Evolutionary conservation across 2,113 vertebrate species (phyloP).

Genomic region (Myrmecobius fasciatus): DNA sequence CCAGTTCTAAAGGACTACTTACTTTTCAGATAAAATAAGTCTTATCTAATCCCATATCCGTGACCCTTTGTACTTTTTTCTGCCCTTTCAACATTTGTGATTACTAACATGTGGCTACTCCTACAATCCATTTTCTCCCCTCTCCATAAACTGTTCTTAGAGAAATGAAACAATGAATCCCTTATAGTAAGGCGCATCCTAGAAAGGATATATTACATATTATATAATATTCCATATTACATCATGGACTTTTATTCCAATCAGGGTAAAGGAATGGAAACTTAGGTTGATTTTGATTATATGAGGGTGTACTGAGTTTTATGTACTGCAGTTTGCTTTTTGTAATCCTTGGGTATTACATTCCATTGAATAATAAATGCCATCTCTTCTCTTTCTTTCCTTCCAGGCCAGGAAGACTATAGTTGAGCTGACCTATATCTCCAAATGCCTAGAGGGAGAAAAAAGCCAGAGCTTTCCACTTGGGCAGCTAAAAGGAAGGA

Average conservation of each 20-base stretch:
- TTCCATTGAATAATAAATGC: constrained; percentile 42
- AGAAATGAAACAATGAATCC: neutral
- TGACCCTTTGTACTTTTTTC: constrained; percentile 77
- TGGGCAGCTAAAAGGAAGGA: constrained; percentile 14
- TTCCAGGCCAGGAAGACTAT: constrained; percentile 12
- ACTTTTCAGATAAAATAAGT: constrained; percentile 36
- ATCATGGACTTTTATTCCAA: constrained; percentile 25
- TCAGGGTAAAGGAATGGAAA: constrained; percentile 45
- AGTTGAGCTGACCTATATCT: constrained; percentile 46
- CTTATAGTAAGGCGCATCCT: constrained; percentile 48
- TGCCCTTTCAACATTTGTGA: constrained; percentile 53
- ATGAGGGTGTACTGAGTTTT: constrained; percentile 60
- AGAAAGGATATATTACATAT: constrained; percentile 41
- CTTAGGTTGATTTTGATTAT: constrained; percentile 61
- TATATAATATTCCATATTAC: too few relatives aligned
- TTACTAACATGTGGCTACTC: constrained; percentile 19
- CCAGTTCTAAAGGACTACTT: constrained; percentile 84
- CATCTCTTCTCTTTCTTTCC: constrained; percentile 7
- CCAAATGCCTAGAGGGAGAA: constrained; percentile 26
- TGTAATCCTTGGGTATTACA: constrained; percentile 56
- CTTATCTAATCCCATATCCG: constrained; percentile 73
- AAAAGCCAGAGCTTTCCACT: constrained; percentile 20
- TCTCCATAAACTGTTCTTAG: constrained; percentile 58
- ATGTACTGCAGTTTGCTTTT: neutral
- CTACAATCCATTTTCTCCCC: constrained; percentile 57